Evolutionary conservation across 2,888 invertebrate species (phyloP).

Genomic region (Drosophila formosana): DNA sequence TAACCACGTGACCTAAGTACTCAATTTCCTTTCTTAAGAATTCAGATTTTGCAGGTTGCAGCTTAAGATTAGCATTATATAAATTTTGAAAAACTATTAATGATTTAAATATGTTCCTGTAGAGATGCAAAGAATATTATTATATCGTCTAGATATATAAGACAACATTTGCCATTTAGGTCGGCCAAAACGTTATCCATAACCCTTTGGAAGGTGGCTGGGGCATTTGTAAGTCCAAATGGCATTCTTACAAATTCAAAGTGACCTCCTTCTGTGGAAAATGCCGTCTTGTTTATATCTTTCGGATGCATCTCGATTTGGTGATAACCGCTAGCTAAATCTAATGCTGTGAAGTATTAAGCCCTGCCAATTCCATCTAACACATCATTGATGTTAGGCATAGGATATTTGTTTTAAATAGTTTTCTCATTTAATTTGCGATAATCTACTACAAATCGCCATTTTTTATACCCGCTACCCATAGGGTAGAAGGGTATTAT

Average conservation of each 20-base stretch:
- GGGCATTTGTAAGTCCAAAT: constrained; percentile 2
- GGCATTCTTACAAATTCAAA: constrained; percentile 6
- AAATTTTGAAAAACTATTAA: not conserved
- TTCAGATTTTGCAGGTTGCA: not conserved
- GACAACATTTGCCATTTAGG: not conserved
- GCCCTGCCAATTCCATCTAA: not conserved
- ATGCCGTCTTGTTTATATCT: not conserved
- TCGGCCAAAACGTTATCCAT: not conserved
- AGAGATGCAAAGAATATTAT: not conserved
- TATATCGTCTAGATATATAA: not conserved
- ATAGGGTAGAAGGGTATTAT: no score
- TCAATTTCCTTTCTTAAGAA: not conserved
- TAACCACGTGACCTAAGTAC: not conserved
- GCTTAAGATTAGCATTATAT: not conserved
- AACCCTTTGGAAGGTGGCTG: not conserved
- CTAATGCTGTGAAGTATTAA: not conserved
- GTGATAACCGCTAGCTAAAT: constrained; percentile 1
- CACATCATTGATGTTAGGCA: not conserved
- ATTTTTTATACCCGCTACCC: no score
- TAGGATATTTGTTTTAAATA: not conserved
- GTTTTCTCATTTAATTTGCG: not conserved
- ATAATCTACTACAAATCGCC: not conserved
- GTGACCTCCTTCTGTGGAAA: not conserved
- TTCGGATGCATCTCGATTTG: not conserved
- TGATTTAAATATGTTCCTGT: not conserved